Conservation (phyloP, 37 sponge, comb jelly and placozoan genomes). For the Geodia barretti region DNA sequence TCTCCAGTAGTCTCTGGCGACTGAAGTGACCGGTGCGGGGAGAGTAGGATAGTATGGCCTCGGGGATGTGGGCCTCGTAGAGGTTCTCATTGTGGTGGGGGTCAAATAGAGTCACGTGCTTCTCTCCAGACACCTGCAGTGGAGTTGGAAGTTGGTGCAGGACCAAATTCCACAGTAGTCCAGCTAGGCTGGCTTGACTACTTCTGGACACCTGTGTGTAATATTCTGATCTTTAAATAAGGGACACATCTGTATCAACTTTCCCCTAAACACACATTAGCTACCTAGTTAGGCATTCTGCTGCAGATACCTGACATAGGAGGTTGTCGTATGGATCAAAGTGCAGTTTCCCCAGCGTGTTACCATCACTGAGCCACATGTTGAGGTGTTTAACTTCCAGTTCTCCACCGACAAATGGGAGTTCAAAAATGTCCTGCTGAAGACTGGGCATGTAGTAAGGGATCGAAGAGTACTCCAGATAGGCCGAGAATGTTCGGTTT, state of each 20-base stretch:
- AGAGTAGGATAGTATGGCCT: constrained; percentile 54
- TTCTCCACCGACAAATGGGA: constrained; percentile 47
- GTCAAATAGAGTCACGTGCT: constrained; percentile 68
- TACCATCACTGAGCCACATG: constrained; percentile 86
- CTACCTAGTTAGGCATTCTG: too few species aligned
- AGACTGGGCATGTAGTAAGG: constrained; percentile 74
- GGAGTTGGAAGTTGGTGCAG: too few species aligned
- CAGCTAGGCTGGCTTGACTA: too few species aligned
- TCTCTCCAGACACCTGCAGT: constrained; percentile 68
- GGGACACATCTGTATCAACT: too few species aligned
- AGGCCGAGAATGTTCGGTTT: constrained; percentile 57
- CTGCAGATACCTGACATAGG: constrained; percentile 75
- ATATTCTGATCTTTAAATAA: too few species aligned
- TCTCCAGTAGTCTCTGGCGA: constrained; percentile 62
- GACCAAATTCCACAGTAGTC: too few species aligned
- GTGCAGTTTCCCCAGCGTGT: constrained; percentile 85
- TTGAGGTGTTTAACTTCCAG: constrained; percentile 66
- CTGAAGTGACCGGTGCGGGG: constrained; percentile 25
- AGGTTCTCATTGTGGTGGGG: constrained; percentile 77
- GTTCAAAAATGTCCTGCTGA: constrained; percentile 55
- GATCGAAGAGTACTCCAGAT: constrained; percentile 84
- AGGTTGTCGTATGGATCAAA: constrained; percentile 89
- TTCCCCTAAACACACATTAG: too few species aligned
- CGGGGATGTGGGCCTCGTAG: constrained; percentile 82
- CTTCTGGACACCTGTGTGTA: too few species aligned